Evolutionary conservation across 2,113 vertebrate species (phyloP).

Genomic region (Entomyzon cyanotis): DNA sequence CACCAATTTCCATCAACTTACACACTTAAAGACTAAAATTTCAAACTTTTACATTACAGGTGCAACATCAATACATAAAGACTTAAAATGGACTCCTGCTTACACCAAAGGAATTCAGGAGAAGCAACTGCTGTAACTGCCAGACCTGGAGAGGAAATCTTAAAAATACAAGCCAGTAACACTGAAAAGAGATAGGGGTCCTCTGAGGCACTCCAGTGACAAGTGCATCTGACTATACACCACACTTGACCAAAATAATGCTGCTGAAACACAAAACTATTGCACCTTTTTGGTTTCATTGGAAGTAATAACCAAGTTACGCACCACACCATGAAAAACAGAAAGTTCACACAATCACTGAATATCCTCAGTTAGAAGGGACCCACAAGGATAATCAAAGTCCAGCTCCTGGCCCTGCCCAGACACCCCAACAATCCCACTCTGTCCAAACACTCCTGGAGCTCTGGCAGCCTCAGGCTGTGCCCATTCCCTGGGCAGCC

Average conservation of each 20-base stretch:
- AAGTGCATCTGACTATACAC: background rate
- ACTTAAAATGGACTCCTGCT: background rate
- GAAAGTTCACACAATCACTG: background rate
- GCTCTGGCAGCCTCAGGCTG: background rate
- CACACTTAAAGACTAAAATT: background rate
- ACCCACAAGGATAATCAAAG: fast-evolving
- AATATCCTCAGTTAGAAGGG: background rate
- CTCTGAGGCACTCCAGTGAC: background rate
- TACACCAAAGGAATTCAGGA: background rate
- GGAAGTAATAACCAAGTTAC: background rate
- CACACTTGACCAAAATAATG: background rate
- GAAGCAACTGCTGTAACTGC: background rate
- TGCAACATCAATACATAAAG: background rate
- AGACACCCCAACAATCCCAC: background rate
- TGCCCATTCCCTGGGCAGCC: background rate
- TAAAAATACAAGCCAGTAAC: background rate
- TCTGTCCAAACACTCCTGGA: background rate
- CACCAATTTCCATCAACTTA: background rate
- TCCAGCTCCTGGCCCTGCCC: background rate
- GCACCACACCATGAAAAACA: background rate
- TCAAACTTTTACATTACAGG: background rate
- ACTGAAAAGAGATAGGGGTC: background rate
- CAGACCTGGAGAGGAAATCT: background rate
- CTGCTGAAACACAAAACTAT: background rate
- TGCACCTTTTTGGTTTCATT: background rate